Conservation (phyloP, 1,140 invertebrate species). For the Pomacea maculata region DNA sequence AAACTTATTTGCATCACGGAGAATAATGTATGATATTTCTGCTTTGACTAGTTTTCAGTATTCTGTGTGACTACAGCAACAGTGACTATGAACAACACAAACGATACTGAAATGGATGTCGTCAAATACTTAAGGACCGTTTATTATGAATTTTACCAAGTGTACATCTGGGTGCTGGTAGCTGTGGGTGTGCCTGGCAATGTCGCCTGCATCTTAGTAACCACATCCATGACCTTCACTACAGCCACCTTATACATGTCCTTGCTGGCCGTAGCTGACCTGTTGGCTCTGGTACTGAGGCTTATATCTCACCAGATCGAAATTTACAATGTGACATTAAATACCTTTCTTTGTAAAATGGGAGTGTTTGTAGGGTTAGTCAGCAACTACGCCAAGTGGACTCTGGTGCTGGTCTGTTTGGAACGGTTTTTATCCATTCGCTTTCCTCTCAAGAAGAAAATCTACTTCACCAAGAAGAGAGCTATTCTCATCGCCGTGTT, state of each 20-base stretch:
- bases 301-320: constrained; percentile 39
- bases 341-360: not conserved
- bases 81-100: too few relatives aligned
- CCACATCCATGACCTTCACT: constrained; percentile 40
- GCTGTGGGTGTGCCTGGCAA: constrained; percentile 47
- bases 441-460: constrained; percentile 44
- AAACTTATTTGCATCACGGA: too few relatives aligned
- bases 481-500: constrained; percentile 24
- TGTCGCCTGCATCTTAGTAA: constrained; percentile 38
- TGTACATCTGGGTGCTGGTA: constrained; percentile 46
- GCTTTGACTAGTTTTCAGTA: too few relatives aligned
- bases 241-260: constrained; percentile 50
- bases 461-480: constrained; percentile 36
- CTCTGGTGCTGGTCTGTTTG: constrained; percentile 45
- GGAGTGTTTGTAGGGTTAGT: not conserved
- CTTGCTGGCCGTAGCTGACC: constrained; percentile 41
- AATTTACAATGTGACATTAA: not conserved
- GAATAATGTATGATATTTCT: too few relatives aligned
- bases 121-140: too few relatives aligned
- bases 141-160: constrained; percentile 27
- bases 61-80: too few relatives aligned
- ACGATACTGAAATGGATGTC: too few relatives aligned
- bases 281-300: constrained; percentile 37
- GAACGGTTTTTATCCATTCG: constrained; percentile 50
- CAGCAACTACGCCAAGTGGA: constrained; percentile 42